A percentile compares a stretch with the other conserved stretches of the same genome.
Evolutionary conservation across 2,797 vertebrate species (phyloP).

Genomic region (Poecilia wingei): DNA sequence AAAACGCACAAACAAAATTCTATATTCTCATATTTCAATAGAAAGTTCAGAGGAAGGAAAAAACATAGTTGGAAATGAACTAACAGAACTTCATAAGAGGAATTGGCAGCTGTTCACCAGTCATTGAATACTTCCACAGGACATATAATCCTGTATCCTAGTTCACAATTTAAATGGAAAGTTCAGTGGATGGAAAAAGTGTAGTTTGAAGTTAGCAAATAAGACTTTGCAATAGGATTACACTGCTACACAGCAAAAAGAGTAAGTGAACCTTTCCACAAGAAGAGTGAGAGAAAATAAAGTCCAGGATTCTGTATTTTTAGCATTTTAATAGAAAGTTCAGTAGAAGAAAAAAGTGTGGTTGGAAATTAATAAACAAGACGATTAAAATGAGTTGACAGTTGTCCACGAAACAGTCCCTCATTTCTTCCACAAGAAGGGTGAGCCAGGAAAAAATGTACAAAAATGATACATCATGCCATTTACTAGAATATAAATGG

Average conservation of each 20-base stretch:
- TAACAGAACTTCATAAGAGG: rapidly evolving
- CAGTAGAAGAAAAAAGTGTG: background rate
- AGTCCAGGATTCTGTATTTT: background rate
- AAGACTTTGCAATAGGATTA: no score
- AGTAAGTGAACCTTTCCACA: background rate
- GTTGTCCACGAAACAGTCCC: background rate
- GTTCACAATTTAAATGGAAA: background rate
- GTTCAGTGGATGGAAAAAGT: background rate
- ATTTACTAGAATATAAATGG: background rate
- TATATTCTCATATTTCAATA: background rate
- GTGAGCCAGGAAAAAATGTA: background rate
- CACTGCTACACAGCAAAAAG: background rate
- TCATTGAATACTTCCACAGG: background rate
- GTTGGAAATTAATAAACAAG: background rate
- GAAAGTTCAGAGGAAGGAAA: background rate
- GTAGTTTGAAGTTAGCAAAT: rapidly evolving
- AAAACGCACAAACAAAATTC: no score
- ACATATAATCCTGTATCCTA: rapidly evolving
- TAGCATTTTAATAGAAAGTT: background rate
- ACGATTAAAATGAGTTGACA: background rate
- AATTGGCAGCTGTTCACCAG: background rate
- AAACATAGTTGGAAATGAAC: background rate
- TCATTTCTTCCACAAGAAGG: background rate
- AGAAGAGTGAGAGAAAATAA: rapidly evolving
- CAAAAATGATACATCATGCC: no score